These are phyloP conservation scores for Amphilophus citrinellus DNA, from an alignment of 2,113 vertebrate species.

Conservation along the genomic window DNA sequence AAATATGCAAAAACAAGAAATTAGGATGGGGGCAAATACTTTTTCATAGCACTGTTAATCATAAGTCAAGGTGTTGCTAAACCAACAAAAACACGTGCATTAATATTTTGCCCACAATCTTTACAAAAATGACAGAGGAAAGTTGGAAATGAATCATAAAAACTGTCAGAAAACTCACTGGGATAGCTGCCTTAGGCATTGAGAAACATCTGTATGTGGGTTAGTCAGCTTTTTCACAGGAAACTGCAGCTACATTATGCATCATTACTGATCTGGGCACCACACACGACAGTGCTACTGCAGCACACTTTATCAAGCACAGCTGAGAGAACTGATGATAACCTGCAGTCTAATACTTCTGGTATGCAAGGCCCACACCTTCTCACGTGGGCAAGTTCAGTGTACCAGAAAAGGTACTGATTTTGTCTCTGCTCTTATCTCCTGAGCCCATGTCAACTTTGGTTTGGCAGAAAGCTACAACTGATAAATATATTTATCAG, in stretches of 20 bases:
- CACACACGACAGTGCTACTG: conserved; percentile 20
- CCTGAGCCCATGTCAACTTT: not conserved
- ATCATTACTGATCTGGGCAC: not conserved
- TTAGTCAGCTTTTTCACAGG: not conserved
- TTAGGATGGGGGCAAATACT: not conserved
- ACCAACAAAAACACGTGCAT: not conserved
- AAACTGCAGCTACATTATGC: conserved; percentile 5
- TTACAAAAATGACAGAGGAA: not conserved
- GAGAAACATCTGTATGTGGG: not conserved
- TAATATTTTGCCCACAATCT: not conserved
- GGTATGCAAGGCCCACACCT: not conserved
- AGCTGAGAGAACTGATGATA: not conserved
- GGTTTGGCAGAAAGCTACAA: not conserved
- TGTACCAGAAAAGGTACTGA: not conserved
- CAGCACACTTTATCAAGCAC: conserved; percentile 36
- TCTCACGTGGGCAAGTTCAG: not conserved
- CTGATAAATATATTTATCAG: not conserved
- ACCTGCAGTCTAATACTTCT: conserved; percentile 14
- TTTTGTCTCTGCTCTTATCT: not conserved
- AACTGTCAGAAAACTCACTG: not conserved
- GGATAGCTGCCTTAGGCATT: not conserved
- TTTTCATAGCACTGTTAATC: not conserved
- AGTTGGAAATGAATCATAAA: not conserved
- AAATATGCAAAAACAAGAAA: not conserved
- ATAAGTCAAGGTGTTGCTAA: not conserved